Evolutionary conservation across 2,113 vertebrate species (phyloP).

Genomic region (Semnornis frantzii): DNA sequence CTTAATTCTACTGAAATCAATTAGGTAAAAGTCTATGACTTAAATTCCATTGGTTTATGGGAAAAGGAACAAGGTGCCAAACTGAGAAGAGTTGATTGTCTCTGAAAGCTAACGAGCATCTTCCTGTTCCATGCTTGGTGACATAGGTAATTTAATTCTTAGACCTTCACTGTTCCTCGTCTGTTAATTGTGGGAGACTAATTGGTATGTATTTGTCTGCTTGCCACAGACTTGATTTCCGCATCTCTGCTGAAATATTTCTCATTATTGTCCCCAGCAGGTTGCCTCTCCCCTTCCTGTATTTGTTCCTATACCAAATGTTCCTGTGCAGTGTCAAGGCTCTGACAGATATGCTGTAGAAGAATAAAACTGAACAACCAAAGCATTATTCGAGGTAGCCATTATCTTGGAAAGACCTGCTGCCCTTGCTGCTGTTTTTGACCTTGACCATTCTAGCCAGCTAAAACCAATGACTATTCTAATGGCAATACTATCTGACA

Average conservation of each 20-base stretch:
- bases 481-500: not conserved
- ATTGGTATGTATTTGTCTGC: slow-evolving; percentile 47
- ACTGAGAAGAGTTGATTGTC: not conserved
- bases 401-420: not conserved
- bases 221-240: slow-evolving; percentile 36
- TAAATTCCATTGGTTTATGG: slow-evolving; percentile 18
- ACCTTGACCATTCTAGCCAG: not conserved
- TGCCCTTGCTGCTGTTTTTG: not conserved
- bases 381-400: not conserved
- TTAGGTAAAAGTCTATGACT: not conserved
- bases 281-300: slow-evolving; percentile 54
- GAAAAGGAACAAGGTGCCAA: slow-evolving; percentile 21
- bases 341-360: not conserved
- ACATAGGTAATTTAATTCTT: slow-evolving; percentile 35
- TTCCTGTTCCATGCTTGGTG: slow-evolving; percentile 18
- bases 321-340: slow-evolving; percentile 8
- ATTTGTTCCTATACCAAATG: slow-evolving; percentile 26
- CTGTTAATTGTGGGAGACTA: slow-evolving; percentile 33
- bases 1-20: not conserved
- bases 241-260: slow-evolving; percentile 34
- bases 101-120: not conserved
- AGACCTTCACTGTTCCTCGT: slow-evolving; percentile 1
- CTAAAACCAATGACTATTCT: not conserved
- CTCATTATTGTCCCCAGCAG: slow-evolving; percentile 48
- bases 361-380: not conserved